Percentiles rank a stretch among this genome's conserved stretches.
phyloP scores from a whole-genome alignment of 2,888 invertebrate genomes.

The Ephialtes manifestator region DNA sequence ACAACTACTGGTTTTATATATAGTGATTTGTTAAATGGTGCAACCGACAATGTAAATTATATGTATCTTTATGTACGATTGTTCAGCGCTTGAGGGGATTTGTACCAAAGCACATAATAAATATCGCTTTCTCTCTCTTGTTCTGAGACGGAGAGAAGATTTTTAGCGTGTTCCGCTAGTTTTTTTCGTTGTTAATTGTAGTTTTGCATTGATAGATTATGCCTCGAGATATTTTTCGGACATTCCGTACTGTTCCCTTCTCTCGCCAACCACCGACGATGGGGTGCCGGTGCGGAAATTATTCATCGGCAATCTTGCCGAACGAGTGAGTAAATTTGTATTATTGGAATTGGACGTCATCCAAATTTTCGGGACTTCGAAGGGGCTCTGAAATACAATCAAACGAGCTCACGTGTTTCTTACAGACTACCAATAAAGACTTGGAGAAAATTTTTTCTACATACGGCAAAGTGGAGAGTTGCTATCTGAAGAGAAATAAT shows the following conservation, averaged over 20 bases:
- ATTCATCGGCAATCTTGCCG: slow-evolving; percentile 88
- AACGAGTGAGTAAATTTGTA: slow-evolving; percentile 85
- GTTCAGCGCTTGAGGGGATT: no score
- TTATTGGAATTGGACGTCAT: slow-evolving; percentile 7
- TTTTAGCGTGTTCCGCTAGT: neutral
- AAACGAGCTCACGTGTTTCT: slow-evolving; percentile 67
- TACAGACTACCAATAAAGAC: slow-evolving; percentile 87
- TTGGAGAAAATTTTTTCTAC: slow-evolving; percentile 87
- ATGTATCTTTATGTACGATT: no score
- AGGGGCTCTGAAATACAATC: neutral
- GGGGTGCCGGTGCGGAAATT: slow-evolving; percentile 88
- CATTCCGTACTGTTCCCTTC: slow-evolving; percentile 9
- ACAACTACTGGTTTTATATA: no score
- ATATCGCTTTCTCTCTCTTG: slow-evolving; percentile 11
- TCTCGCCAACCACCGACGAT: slow-evolving; percentile 86
- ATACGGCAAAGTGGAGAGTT: slow-evolving; percentile 88
- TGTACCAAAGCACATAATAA: no score
- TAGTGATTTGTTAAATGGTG: no score
- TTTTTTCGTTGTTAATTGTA: slow-evolving; percentile 2
- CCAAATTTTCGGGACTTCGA: neutral
- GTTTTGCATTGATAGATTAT: slow-evolving; percentile 17
- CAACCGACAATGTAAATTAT: no score
- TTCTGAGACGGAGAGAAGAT: neutral
- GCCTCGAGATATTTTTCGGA: slow-evolving; percentile 28
- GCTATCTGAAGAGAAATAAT: slow-evolving; percentile 87